phyloP scores from a whole-genome alignment of 2,113 vertebrate genomes.

The Cheirogaleus medius region DNA sequence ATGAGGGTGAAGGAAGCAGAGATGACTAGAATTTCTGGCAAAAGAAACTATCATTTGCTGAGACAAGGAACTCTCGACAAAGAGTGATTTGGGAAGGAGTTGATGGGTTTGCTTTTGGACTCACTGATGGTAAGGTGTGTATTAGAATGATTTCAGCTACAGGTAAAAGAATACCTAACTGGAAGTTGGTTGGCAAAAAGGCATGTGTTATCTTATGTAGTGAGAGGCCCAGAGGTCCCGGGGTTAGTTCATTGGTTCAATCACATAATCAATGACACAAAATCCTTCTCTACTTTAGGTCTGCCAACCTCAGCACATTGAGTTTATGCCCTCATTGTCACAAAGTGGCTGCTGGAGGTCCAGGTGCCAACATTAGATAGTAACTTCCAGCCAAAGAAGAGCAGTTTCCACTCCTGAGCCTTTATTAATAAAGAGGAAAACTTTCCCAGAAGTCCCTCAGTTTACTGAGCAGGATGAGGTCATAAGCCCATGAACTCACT shows the following conservation, averaged over 20 bases:
- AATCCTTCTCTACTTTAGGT: neutral
- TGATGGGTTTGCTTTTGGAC: neutral
- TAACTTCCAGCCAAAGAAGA: neutral
- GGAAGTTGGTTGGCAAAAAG: neutral
- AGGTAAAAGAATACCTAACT: neutral
- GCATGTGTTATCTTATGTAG: neutral
- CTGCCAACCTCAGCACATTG: neutral
- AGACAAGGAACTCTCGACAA: neutral
- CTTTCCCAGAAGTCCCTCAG: neutral
- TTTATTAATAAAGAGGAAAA: constrained; percentile 21
- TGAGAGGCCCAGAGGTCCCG: neutral
- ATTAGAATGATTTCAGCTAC: neutral
- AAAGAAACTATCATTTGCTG: neutral
- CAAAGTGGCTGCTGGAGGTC: neutral
- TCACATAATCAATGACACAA: neutral
- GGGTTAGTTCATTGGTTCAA: neutral
- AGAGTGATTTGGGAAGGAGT: neutral
- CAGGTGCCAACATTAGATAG: neutral
- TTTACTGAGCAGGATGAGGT: neutral
- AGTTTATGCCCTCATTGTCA: neutral
- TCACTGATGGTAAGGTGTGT: neutral
- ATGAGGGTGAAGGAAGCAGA: neutral
- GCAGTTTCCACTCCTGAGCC: neutral
- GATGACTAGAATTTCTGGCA: neutral
- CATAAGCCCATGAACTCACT: neutral